A percentile compares a stretch with the other conserved stretches of the same genome.
Evolutionary conservation across 2,797 vertebrate species (phyloP).

Genomic region (Toxotes lorentzi): DNA sequence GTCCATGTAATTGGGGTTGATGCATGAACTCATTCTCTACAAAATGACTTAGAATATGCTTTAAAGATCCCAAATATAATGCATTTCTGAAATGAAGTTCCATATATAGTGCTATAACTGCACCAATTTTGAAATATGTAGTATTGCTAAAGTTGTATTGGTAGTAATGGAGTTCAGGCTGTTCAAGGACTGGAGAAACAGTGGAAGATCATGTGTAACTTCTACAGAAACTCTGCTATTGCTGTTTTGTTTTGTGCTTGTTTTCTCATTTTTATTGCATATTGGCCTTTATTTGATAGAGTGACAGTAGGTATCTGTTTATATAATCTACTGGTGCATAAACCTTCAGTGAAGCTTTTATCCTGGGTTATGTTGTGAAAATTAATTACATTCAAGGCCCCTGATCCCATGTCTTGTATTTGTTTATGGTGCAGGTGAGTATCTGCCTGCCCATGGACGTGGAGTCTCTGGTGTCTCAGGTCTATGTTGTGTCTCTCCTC

Average conservation of each 20-base stretch:
- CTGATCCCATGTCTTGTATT: not conserved
- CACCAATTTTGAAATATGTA: too few relatives aligned
- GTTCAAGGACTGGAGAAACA: too few relatives aligned
- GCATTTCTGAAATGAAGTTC: too few relatives aligned
- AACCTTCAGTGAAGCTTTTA: not conserved
- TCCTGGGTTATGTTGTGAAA: not conserved
- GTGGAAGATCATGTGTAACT: too few relatives aligned
- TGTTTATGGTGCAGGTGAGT: slow-evolving; percentile 83
- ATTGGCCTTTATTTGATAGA: not conserved
- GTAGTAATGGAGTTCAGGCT: too few relatives aligned
- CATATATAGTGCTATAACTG: too few relatives aligned
- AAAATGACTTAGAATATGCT: not conserved
- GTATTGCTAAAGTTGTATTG: too few relatives aligned
- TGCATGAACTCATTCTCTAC: not conserved
- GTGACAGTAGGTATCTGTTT: not conserved
- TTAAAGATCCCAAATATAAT: too few relatives aligned
- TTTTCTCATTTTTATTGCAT: not conserved
- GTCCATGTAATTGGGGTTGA: not conserved
- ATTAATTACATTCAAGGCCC: not conserved
- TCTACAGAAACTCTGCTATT: not conserved
- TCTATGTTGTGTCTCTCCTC: slow-evolving; percentile 90
- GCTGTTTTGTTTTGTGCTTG: not conserved
- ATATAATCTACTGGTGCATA: too few relatives aligned
- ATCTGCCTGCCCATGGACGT: slow-evolving; percentile 99
- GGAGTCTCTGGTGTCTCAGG: slow-evolving; percentile 87